Base-by-base conservation (phyloP, 2,797 vertebrate species). In the Gorsachius magnificus region DNA sequence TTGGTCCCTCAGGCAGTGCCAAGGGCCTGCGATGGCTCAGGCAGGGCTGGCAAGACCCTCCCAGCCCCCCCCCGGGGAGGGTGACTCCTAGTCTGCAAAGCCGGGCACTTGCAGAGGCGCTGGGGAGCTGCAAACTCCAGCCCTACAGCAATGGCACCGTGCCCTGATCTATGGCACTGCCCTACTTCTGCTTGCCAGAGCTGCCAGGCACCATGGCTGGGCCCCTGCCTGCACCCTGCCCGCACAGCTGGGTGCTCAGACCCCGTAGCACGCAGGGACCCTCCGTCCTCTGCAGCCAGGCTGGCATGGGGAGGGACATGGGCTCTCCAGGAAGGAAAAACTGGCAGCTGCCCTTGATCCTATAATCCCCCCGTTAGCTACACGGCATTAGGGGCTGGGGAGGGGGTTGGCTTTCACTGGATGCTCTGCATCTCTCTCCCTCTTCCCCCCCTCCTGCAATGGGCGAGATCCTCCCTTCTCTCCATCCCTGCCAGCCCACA, bases 1-100 rank as follows among this genome's bases (percentile, higher is more conserved):
- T 83, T 0, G 0, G 50, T 38, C 1, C 65, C 64, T 64, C 1
- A 4, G 14, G 24, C 10, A 0, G 0, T 25, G 65, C 80, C 4
- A 2, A 66, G 84, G 43, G 45, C 10, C 53, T 20, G 25, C 2
- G 13, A 7, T 6, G 83, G 66, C 63, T 46, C 69, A 14, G n/a
- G 11, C 3, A 31, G 65, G 33, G 54, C 43, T 53, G 60, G n/a
- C 57, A 57, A 63, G 71, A 41, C 54, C 72, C 64, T 29, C 57
- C 54, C 64, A 19, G 31, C 36, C 53, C n/a, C n/a, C n/a, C n/a
- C n/a, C n/a, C n/a, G n/a, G n/a, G n/a, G n/a, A n/a, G 66, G 41
- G 56, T 56, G 63, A 46, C 54, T 31, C 53, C 71, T 16, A 1
- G 43, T 11, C 25, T 77, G 78, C 78, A 66, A 81, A 33, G 33